Evolutionary conservation across 1,140 invertebrate species (phyloP), one percentile per base, ranked within the genome.

Genomic region (Zaprionus lachaisei): DNA sequence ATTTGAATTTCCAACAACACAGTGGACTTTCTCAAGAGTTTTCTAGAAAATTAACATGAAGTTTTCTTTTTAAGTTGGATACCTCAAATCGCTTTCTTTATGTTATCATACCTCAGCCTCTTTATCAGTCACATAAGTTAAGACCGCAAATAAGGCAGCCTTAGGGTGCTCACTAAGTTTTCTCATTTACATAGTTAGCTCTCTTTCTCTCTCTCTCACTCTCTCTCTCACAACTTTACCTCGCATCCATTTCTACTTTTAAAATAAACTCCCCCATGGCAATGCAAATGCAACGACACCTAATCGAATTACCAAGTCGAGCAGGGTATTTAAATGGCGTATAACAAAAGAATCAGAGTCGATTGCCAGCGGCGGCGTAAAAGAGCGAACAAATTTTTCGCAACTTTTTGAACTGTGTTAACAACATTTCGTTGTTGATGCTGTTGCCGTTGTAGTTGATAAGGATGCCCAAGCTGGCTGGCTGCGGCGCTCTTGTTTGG

Each of bases 341-440:
- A 44, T 49, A 28, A 24, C 31, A 37, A 17, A 72, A 20, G n/a
- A 47, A 58, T 72, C 34, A 38, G 41, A n/a, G 60, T 38, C 22
- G 38, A 38, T 17, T 22, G 61, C 37, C 20, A 37, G 61, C 51
- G 64, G 61, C 51, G 14, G 3, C 9, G 9, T 34, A 34, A 34
- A 34, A 34, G 31, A 34, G 66, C 9, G 28, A 57, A 56, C 54
- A 70, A 17, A 44, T 70, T 74, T 69, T 70, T 71, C 12, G 51
- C 54, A 72, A 72, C 41, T 72, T 60, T 47, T 72, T 72, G 61
- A 65, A 67, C 64, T 73, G 62, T 47, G 72, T 67, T 67, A 75
- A 75, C 51, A 75, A 58, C 67, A 64, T 60, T 70, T 74, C 17
- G 34, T 61, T 61, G 56, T 65, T 72, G 77, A 67, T 83, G 58